These are phyloP conservation scores for Ephydatia muelleri DNA, from an alignment of 37 sponge, comb jelly and placozoan species.

Conservation along the genomic window DNA sequence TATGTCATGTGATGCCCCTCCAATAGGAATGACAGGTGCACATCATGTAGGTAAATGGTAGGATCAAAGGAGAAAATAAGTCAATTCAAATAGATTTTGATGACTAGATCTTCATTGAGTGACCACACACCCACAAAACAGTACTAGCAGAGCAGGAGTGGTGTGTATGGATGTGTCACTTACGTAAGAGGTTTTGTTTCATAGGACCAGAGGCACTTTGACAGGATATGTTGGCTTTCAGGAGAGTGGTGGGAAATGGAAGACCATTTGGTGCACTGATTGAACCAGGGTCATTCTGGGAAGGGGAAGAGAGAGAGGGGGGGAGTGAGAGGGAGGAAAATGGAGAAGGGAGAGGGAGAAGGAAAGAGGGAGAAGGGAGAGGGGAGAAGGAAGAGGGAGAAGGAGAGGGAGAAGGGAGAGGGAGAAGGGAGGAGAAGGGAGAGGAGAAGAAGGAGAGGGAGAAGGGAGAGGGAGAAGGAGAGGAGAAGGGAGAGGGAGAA, in stretches of 20 bases:
- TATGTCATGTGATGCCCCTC: too few relatives aligned
- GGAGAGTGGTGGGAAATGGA: neutral
- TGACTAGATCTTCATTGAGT: too few relatives aligned
- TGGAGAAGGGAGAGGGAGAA: too few relatives aligned
- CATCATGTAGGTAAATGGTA: too few relatives aligned
- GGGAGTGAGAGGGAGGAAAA: neutral
- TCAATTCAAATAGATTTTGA: too few relatives aligned
- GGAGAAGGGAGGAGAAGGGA: neutral
- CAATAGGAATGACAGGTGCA: too few relatives aligned
- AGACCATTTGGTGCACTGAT: neutral
- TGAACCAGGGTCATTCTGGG: neutral
- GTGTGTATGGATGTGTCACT: neutral
- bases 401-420: neutral
- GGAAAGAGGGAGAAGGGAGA: neutral
- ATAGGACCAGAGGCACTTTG: neutral
- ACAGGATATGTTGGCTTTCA: neutral
- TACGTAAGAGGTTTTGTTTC: neutral
- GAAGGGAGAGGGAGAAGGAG: neutral
- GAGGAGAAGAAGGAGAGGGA: neutral
- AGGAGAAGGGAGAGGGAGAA: neutral
- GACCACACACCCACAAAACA: too few relatives aligned
- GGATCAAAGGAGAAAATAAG: too few relatives aligned
- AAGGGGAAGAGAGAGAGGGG: neutral
- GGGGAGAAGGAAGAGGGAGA: neutral
- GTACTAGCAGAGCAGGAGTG: neutral